phyloP scores from a whole-genome alignment of 2,888 invertebrate genomes.

The Dysmachus trigonus region DNA sequence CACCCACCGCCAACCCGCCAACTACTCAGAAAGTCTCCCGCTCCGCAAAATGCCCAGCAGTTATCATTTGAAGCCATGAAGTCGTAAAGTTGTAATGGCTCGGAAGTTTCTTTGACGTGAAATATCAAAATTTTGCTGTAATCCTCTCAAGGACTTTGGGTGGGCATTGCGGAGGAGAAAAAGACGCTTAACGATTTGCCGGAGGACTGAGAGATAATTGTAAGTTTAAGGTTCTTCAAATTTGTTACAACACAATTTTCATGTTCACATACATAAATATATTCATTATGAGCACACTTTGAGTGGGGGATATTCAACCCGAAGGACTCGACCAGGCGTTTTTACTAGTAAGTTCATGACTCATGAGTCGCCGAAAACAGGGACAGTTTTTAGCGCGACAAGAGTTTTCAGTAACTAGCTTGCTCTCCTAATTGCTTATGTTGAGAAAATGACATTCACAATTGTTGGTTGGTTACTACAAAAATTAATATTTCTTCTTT shows the following conservation, averaged over 20 bases:
- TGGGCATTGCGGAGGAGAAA: not conserved
- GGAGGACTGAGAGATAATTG: not conserved
- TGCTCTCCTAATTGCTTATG: no score
- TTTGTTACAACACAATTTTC: not conserved
- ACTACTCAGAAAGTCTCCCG: not conserved
- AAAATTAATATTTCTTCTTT: no score
- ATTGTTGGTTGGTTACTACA: no score
- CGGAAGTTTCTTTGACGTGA: constrained; percentile 36
- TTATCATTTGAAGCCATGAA: constrained; percentile 36
- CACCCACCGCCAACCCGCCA: not conserved
- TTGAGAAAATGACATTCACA: no score
- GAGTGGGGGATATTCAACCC: not conserved
- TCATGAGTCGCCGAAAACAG: no score
- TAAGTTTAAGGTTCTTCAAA: not conserved
- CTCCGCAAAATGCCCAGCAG: constrained; percentile 15
- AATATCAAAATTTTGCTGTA: constrained; percentile 21
- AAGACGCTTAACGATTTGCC: not conserved
- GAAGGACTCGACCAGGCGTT: no score
- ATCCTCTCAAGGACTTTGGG: not conserved
- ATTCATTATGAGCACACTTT: not conserved
- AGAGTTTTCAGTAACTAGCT: no score
- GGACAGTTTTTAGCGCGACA: no score
- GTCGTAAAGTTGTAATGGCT: constrained; percentile 38
- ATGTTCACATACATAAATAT: constrained; percentile 9
- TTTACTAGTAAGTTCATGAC: no score